Percentiles rank a stretch among this genome's conserved stretches.
These are phyloP conservation scores for Melanotaenia pygmaea DNA, from an alignment of 2,797 vertebrate genomes.

Conservation along the genomic window DNA sequence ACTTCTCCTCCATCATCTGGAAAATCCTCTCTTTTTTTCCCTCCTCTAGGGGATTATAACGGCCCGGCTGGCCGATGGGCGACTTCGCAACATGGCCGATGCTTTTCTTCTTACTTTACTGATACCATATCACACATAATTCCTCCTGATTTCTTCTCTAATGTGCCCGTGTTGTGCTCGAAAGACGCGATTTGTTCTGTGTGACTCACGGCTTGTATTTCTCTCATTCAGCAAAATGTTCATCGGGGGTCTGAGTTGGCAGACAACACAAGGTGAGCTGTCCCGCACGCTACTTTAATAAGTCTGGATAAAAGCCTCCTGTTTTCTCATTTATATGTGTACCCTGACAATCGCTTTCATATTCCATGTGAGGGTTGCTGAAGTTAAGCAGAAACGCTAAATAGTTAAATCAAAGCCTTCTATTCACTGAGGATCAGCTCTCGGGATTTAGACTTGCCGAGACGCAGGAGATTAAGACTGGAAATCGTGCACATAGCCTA, in stretches of 20 bases:
- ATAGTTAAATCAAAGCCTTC: constrained; percentile 66
- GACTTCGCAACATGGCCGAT: constrained; percentile 88
- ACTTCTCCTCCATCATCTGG: constrained; percentile 74
- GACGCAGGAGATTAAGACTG: constrained; percentile 67
- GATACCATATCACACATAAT: constrained; percentile 55
- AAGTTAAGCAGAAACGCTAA: constrained; percentile 49
- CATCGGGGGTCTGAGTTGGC: constrained; percentile 96
- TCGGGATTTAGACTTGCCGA: constrained; percentile 62
- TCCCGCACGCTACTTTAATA: constrained; percentile 77
- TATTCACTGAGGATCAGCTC: constrained; percentile 63
- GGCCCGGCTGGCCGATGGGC: constrained; percentile 76
- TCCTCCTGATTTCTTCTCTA: constrained; percentile 1
- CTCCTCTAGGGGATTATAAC: constrained; percentile 80
- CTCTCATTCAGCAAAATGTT: constrained; percentile 93
- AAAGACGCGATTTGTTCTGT: constrained; percentile 46
- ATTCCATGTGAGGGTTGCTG: not conserved
- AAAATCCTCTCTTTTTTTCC: constrained; percentile 59
- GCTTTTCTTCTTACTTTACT: constrained; percentile 78
- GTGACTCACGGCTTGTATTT: constrained; percentile 70
- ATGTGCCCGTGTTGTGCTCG: constrained; percentile 34
- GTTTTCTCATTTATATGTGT: constrained; percentile 12
- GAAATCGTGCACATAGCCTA: constrained; percentile 47
- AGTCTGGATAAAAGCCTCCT: constrained; percentile 59
- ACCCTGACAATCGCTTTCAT: not conserved
- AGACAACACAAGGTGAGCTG: constrained; percentile 94